These are phyloP conservation scores for Biston betularia DNA, from an alignment of 2,888 invertebrate genomes.

Conservation along the genomic window DNA sequence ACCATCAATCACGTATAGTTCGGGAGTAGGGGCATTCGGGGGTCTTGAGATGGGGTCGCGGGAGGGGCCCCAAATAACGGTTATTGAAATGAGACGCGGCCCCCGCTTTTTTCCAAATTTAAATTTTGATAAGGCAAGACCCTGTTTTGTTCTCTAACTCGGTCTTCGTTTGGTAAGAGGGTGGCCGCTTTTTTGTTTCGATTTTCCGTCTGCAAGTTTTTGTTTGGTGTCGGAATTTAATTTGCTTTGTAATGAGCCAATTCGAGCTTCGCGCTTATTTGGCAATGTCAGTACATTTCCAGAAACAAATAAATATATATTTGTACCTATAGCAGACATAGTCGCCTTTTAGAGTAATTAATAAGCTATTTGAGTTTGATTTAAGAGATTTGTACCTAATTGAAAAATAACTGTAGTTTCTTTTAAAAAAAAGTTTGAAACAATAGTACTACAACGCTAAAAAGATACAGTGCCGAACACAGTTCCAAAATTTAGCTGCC, in stretches of 20 bases:
- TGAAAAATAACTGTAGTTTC: too few relatives aligned
- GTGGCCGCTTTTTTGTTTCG: slow-evolving; percentile 75
- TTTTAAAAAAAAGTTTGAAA: too few relatives aligned
- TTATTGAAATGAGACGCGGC: slow-evolving; percentile 85
- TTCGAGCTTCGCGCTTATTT: slow-evolving; percentile 44
- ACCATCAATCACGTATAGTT: slow-evolving; percentile 83
- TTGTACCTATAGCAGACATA: too few relatives aligned
- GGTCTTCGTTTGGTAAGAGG: slow-evolving; percentile 72
- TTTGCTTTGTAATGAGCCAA: slow-evolving; percentile 57
- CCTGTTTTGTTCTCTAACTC: slow-evolving; percentile 82
- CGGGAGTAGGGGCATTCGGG: slow-evolving; percentile 57
- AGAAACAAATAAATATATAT: not conserved
- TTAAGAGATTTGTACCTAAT: too few relatives aligned
- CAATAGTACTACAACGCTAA: slow-evolving; percentile 74
- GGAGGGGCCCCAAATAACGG: slow-evolving; percentile 77
- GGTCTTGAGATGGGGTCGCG: slow-evolving; percentile 49
- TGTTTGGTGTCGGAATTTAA: slow-evolving; percentile 62
- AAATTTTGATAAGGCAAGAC: slow-evolving; percentile 86
- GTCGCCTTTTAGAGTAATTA: too few relatives aligned
- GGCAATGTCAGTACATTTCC: slow-evolving; percentile 17
- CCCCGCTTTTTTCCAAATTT: slow-evolving; percentile 85
- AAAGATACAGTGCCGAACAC: slow-evolving; percentile 71
- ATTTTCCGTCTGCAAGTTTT: slow-evolving; percentile 69
- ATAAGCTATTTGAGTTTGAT: too few relatives aligned
- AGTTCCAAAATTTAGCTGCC: slow-evolving; percentile 74